Conservation (phyloP, 2,797 vertebrate species). For the Neopelma chrysocephalum region DNA sequence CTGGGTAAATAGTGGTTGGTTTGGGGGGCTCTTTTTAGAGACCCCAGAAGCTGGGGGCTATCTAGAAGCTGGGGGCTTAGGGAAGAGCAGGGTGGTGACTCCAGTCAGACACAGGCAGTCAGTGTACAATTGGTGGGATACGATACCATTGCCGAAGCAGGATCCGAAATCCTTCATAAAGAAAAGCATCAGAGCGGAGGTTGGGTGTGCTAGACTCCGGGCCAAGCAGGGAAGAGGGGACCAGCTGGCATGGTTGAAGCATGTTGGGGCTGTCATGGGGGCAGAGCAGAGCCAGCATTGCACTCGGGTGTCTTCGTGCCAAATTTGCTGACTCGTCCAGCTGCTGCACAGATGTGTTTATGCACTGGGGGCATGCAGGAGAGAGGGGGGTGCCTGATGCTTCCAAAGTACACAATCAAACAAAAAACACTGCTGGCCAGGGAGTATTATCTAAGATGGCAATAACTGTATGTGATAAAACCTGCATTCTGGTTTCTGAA, state of each 20-base stretch:
- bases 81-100: not conserved
- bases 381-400: not conserved
- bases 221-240: not conserved
- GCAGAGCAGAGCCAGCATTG: not conserved
- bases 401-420: not conserved
- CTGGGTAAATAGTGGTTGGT: not conserved
- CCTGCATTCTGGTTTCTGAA: not conserved
- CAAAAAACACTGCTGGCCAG: not conserved
- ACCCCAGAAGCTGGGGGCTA: not conserved
- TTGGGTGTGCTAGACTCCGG: accelerated
- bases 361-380: not conserved
- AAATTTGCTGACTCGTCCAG: not conserved
- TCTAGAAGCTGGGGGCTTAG: not conserved
- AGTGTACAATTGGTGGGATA: not conserved
- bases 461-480: not conserved
- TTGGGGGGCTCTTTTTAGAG: not conserved
- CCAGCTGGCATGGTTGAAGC: not conserved
- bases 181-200: not conserved
- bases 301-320: accelerated
- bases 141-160: not conserved
- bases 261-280: accelerated
- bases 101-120: not conserved
- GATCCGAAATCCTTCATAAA: not conserved
- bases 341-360: not conserved
- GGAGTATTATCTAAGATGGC: not conserved